phyloP scores from a whole-genome alignment of 2,113 vertebrate genomes.

The Seriola dumerili region DNA sequence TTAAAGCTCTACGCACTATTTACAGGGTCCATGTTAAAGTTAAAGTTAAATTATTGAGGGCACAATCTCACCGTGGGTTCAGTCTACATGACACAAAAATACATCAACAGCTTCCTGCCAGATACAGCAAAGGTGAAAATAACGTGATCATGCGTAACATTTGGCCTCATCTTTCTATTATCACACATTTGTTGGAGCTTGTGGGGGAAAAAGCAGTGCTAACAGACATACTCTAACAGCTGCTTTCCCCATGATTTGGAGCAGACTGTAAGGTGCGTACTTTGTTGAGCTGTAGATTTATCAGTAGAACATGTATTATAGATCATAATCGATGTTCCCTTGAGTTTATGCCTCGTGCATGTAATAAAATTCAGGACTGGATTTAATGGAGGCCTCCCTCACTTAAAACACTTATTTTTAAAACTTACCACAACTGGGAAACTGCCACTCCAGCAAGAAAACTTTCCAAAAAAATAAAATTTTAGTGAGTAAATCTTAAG shows the following conservation, averaged over 20 bases:
- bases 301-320: neutral
- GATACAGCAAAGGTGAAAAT: slow-evolving; percentile 17
- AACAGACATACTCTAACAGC: neutral
- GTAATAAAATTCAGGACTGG: neutral
- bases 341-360: neutral
- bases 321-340: neutral
- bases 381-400: neutral
- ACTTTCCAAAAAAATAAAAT: neutral
- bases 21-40: slow-evolving; percentile 1
- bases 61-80: neutral
- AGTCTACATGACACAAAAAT: slow-evolving; percentile 24
- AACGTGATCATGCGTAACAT: neutral
- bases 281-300: neutral
- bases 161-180: neutral
- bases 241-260: neutral
- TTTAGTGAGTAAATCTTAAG: neutral
- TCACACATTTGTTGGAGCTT: neutral
- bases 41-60: neutral
- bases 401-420: neutral
- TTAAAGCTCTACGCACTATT: neutral
- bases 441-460: slow-evolving; percentile 3
- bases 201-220: neutral
- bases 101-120: neutral
- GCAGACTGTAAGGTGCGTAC: no score
- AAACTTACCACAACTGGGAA: slow-evolving; percentile 1